Evolutionary conservation across 2,888 invertebrate genomes (phyloP).

Genomic region (Hyppa rectilinea): DNA sequence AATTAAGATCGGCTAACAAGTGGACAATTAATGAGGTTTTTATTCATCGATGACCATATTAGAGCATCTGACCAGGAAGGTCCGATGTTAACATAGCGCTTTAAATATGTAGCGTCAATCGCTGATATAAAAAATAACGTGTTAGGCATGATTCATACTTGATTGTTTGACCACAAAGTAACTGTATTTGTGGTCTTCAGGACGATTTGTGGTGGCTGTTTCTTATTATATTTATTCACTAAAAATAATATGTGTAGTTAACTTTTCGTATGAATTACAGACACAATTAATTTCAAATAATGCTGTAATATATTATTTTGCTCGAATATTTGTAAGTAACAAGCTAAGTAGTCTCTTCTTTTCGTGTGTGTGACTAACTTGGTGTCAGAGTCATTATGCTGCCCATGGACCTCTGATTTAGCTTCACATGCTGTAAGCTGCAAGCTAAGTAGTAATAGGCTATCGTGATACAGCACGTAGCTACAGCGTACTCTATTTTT

Average conservation of each 20-base stretch:
- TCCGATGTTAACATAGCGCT: slow-evolving; percentile 37
- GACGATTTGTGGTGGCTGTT: not conserved
- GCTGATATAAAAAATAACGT: slow-evolving; percentile 39
- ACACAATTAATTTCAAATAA: not conserved
- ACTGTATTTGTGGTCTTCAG: slow-evolving; percentile 2
- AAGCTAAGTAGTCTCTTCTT: no score
- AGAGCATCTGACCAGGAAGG: slow-evolving; percentile 59
- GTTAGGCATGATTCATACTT: slow-evolving; percentile 33
- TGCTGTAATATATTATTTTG: not conserved
- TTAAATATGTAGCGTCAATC: slow-evolving; percentile 52
- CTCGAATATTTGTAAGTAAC: not conserved
- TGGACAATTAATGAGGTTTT: slow-evolving; percentile 54
- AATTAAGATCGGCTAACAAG: slow-evolving; percentile 56
- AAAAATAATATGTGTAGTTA: no score
- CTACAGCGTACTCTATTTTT: not conserved
- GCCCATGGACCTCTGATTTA: no score
- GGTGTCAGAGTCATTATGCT: no score
- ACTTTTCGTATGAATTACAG: no score
- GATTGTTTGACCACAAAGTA: not conserved
- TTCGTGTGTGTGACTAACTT: no score
- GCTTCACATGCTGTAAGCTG: no score
- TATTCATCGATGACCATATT: slow-evolving; percentile 62
- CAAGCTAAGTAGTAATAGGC: no score
- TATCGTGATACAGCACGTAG: no score
- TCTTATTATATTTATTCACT: not conserved